Conservation (phyloP, 2,113 vertebrate genomes). For the Xyliphius kryptos region DNA sequence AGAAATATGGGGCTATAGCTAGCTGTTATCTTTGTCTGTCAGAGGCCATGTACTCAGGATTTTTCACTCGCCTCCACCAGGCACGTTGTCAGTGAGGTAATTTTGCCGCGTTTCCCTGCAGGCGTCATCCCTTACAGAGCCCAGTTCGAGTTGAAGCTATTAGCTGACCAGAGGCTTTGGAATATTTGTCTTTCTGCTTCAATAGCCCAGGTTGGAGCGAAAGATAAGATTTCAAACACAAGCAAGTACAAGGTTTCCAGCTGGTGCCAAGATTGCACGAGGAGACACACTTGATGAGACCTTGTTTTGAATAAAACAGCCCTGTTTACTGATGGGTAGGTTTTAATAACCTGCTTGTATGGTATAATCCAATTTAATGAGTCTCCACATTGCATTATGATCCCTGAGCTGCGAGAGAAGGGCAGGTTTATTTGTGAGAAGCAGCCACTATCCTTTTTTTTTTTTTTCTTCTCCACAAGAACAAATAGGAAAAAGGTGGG, state of each 20-base stretch:
- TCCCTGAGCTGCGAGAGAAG: conserved; percentile 63
- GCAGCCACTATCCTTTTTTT: conserved; percentile 70
- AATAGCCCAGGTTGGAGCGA: conserved; percentile 28
- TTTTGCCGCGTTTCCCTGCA: conserved; percentile 32
- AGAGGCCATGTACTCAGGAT: conserved; percentile 32
- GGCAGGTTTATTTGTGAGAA: conserved; percentile 72
- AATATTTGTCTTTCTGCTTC: conserved; percentile 43
- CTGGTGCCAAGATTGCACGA: conserved; percentile 30
- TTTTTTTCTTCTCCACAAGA: conserved; percentile 47
- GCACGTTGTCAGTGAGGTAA: conserved; percentile 24
- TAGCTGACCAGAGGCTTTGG: conserved; percentile 36
- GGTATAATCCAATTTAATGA: conserved; percentile 80
- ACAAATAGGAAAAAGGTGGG: conserved; percentile 11
- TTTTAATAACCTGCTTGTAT: conserved; percentile 79
- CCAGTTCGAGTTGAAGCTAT: conserved; percentile 32
- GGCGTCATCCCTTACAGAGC: conserved; percentile 24
- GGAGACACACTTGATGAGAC: conserved; percentile 31
- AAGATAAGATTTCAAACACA: conserved; percentile 38
- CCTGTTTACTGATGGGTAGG: conserved; percentile 66
- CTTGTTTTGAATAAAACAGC: conserved; percentile 38
- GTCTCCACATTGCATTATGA: conserved; percentile 78
- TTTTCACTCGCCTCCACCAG: conserved; percentile 20
- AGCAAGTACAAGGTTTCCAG: conserved; percentile 32
- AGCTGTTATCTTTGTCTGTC: conserved; percentile 40
- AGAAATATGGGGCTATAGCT: conserved; percentile 39